Evolutionary conservation across 2,888 invertebrate genomes (phyloP), one percentile per base, ranked within the genome.

Genomic region (Amblyteles armatorius): DNA sequence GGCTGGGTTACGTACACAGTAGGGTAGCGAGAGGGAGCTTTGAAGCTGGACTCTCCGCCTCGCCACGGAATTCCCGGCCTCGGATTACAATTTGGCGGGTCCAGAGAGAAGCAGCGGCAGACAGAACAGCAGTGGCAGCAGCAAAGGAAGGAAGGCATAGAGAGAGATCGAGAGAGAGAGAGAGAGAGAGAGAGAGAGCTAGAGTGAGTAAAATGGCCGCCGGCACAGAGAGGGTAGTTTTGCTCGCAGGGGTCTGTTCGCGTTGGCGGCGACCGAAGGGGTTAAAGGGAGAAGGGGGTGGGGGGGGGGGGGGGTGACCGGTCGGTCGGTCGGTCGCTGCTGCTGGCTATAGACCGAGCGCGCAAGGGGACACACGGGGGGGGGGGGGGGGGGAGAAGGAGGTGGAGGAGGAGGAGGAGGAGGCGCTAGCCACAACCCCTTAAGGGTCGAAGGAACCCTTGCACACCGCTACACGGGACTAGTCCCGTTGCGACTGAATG

Each of bases 341-440:
- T 73, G 74, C 63, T 74, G 85, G 80, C 48, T 63, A 60, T 65
- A 63, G 63, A 60, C 22, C 5, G 72, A 33, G 52, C 22, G 40
- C 81, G 86, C 79, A 88, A 85, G 88, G 87, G 83, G 87, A 86
- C 88, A 89, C 87, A 36, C 29, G 48, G 82, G 84, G 80, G 63
- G 82, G n/a, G n/a, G n/a, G n/a, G n/a, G n/a, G n/a, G n/a, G n/a
- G n/a, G n/a, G n/a, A n/a, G n/a, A n/a, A n/a, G n/a, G n/a, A n/a
- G 83, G 87, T 86, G 88, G 89, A 87, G 83, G 87, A 86, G 88
- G 89, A 87, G 86, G 85, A 86, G 88, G 88, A 90, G 90, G 89
- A 90, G 91, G 89, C 90, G 93, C 92, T 93, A 93, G 93, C 94
- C 94, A 93, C 94, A 94, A 93, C 93, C 94, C 94, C 93, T 93